phyloP scores from a whole-genome alignment of 2,113 vertebrate species.

The Conger conger region DNA sequence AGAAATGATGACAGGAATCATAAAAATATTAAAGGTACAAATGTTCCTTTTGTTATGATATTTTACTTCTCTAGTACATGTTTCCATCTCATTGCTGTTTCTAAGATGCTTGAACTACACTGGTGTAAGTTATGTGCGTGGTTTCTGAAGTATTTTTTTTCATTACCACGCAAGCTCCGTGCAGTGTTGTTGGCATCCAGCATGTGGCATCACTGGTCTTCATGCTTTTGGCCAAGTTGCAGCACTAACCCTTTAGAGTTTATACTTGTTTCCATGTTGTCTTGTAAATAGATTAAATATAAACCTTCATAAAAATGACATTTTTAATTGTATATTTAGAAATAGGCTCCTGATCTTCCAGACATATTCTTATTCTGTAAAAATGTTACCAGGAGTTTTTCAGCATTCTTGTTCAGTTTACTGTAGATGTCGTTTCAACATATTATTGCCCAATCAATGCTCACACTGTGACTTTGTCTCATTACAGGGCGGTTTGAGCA shows the following conservation, averaged over 20 bases:
- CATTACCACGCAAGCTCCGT: not conserved
- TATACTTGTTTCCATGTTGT: not conserved
- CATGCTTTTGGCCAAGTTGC: not conserved
- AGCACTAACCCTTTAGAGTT: not conserved
- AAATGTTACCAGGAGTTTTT: not conserved
- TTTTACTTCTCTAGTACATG: too few species aligned
- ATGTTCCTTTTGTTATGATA: too few species aligned
- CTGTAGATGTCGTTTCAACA: too few species aligned
- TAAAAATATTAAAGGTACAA: too few species aligned
- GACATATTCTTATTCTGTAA: not conserved
- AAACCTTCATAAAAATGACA: not conserved
- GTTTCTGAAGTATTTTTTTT: not conserved
- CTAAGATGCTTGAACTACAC: not conserved
- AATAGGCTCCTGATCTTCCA: not conserved
- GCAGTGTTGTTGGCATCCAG: not conserved
- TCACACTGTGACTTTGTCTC: conserved; percentile 21
- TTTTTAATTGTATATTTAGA: too few species aligned
- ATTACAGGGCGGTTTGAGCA: conserved; percentile 81
- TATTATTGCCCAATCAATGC: too few species aligned
- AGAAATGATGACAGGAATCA: conserved; percentile 8
- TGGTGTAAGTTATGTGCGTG: not conserved
- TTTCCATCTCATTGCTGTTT: too few species aligned
- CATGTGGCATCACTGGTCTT: not conserved
- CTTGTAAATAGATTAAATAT: not conserved
- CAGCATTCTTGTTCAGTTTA: not conserved